phyloP scores from a whole-genome alignment of 2,888 invertebrate genomes.

The Molanna angustata region DNA sequence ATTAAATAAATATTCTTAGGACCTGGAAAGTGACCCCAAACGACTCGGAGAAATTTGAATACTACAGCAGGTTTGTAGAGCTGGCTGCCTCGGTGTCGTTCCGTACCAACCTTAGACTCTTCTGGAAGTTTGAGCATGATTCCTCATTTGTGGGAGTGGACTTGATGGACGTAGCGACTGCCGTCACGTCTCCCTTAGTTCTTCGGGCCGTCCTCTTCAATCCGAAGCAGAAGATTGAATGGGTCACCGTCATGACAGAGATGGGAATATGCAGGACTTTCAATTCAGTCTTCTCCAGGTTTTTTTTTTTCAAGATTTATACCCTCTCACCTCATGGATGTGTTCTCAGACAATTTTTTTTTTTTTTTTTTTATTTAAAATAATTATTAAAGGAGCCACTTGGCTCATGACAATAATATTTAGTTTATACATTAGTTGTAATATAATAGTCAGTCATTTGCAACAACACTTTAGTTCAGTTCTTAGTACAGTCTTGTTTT shows the following conservation, averaged over 20 bases:
- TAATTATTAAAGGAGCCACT: too few species aligned
- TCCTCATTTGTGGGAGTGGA: conserved; percentile 56
- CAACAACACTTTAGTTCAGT: too few species aligned
- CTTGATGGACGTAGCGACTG: conserved; percentile 39
- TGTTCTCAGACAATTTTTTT: too few species aligned
- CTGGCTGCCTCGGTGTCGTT: conserved; percentile 50
- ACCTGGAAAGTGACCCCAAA: conserved; percentile 49
- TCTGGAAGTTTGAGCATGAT: conserved; percentile 66
- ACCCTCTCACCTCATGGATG: too few species aligned
- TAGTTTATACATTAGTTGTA: too few species aligned
- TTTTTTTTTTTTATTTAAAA: too few species aligned
- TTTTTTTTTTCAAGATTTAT: too few species aligned
- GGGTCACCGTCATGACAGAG: conserved; percentile 51
- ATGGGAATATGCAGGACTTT: conserved; percentile 50
- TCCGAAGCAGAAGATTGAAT: conserved; percentile 42
- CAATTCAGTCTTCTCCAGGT: conserved; percentile 48
- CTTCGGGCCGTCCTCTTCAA: conserved; percentile 58
- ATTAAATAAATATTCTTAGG: too few species aligned
- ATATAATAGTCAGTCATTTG: too few species aligned
- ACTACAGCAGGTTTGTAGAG: conserved; percentile 48
- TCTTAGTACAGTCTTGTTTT: too few species aligned
- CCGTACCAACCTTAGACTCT: conserved; percentile 58
- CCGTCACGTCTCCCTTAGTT: conserved; percentile 54
- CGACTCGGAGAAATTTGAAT: conserved; percentile 42
- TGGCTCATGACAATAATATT: too few species aligned